These are phyloP conservation scores for Strigamia transsilvanica DNA, from an alignment of 2,888 invertebrate species.

Conservation along the genomic window DNA sequence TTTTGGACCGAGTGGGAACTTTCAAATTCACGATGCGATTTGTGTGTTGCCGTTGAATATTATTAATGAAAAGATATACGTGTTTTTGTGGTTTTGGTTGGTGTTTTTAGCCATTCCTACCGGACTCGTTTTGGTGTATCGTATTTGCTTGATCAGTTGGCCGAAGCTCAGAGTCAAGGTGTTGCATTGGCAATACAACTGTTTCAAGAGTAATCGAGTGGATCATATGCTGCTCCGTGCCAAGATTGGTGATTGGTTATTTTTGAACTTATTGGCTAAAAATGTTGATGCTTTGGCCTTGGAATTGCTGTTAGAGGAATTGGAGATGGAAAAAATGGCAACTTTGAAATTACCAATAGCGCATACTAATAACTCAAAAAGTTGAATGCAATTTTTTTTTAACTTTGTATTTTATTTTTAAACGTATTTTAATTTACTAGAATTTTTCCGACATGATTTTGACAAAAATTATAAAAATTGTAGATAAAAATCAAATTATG, in stretches of 20 bases:
- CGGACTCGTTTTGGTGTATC: constrained; percentile 59
- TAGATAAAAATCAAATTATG: no score
- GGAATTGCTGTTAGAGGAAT: not conserved
- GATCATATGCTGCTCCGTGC: not conserved
- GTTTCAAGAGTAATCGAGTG: not conserved
- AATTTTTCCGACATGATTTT: no score
- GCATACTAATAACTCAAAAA: not conserved
- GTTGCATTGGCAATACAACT: constrained; percentile 71
- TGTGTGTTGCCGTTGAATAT: constrained; percentile 61
- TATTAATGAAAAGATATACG: constrained; percentile 67
- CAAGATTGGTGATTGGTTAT: constrained; percentile 90
- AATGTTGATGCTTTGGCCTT: constrained; percentile 73
- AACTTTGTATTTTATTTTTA: no score
- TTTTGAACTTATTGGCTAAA: constrained; percentile 92
- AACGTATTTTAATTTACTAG: no score
- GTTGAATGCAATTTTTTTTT: no score
- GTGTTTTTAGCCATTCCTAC: constrained; percentile 59
- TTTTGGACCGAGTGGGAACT: constrained; percentile 58
- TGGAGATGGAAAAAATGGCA: not conserved
- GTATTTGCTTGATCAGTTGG: constrained; percentile 58
- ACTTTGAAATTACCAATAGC: not conserved
- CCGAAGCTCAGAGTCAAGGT: constrained; percentile 84
- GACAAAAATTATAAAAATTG: no score
- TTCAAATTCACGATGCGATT: constrained; percentile 59
- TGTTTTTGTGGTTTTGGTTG: constrained; percentile 72